Evolutionary conservation across 2,888 invertebrate species (phyloP), one percentile per base, ranked within the genome.

Genomic region (Eristalis pertinax): DNA sequence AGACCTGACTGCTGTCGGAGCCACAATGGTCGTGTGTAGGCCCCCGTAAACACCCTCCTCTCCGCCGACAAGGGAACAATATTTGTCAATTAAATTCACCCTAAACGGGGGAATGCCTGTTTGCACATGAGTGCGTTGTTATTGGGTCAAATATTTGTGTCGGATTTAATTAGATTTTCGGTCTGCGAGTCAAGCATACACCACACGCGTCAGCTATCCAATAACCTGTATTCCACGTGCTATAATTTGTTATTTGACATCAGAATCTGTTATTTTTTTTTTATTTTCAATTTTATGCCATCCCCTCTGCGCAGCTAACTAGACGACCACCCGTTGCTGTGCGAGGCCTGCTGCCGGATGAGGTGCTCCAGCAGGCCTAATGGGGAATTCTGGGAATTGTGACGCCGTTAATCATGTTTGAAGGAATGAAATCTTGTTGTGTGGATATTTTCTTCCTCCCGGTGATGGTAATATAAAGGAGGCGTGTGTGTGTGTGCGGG

Each of bases 1-100:
- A 50, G 8, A 19, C 50, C 19, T 8, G 15, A n/a, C 13, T 43
- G 15, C 43, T n/a, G 50, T n/a, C 50, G 26, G 60, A 60, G 24
- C 13, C 75, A 75, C 65, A 58, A 75, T 65, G 67, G 13, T 19
- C 56, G 19, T 32, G 41, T 65, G 65, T 65, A 41, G 26, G 38
- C 29, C 19, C 50, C 19, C n/a, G n/a, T n/a, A n/a, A n/a, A 7
- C n/a, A 15, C 50, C 2, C 19, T 22, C 19, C 26, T 32, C 22
- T 8, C 64, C 19, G 26, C 26, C n/a, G n/a, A 26, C 58, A 41
- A 60, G 75, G 75, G 5, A 29, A 72, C 76, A 72, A 65, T 70
- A 72, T 78, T 78, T 78, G 78, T 43, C 72, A 78, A 78, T 78
- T 78, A 78, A 72, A 56, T 78, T 65, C 78, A 65, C 43, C 29